These are phyloP conservation scores for Drosophila takahashii DNA, from an alignment of 1,140 invertebrate genomes.

Conservation along the genomic window DNA sequence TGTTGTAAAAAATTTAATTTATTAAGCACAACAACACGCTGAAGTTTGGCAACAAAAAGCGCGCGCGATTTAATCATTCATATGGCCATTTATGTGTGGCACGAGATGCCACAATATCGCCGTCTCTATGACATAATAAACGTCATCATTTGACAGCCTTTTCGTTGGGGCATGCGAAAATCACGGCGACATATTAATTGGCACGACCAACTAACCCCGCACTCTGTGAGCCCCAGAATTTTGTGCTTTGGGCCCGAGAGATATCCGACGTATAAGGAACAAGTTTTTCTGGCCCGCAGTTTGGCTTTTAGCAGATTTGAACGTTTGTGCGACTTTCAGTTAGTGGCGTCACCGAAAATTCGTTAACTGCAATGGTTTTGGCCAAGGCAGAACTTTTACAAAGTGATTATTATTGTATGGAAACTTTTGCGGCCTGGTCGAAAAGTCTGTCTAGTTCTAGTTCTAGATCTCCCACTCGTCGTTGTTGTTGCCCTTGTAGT, in stretches of 20 bases:
- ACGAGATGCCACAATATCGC: constrained; percentile 31
- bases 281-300: constrained; percentile 47
- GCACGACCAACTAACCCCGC: constrained; percentile 11
- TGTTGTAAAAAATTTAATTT: constrained; percentile 54
- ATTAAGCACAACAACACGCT: constrained; percentile 45
- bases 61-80: constrained; percentile 62
- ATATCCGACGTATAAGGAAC: constrained; percentile 35
- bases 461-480: constrained; percentile 3
- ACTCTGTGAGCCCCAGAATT: background rate
- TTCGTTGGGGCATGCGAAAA: constrained; percentile 38
- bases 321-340: constrained; percentile 38
- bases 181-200: constrained; percentile 61
- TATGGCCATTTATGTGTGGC: constrained; percentile 60
- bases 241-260: constrained; percentile 16
- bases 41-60: constrained; percentile 19
- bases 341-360: constrained; percentile 65
- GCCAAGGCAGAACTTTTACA: constrained; percentile 72
- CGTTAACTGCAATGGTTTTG: constrained; percentile 72
- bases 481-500: constrained; percentile 11
- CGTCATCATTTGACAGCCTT: constrained; percentile 58
- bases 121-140: constrained; percentile 64
- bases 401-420: constrained; percentile 81
- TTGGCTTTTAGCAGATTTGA: constrained; percentile 51
- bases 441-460: constrained; percentile 38
- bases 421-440: constrained; percentile 63